These are phyloP conservation scores for Suncus etruscus DNA, from an alignment of 2,113 vertebrate genomes.

Conservation along the genomic window DNA sequence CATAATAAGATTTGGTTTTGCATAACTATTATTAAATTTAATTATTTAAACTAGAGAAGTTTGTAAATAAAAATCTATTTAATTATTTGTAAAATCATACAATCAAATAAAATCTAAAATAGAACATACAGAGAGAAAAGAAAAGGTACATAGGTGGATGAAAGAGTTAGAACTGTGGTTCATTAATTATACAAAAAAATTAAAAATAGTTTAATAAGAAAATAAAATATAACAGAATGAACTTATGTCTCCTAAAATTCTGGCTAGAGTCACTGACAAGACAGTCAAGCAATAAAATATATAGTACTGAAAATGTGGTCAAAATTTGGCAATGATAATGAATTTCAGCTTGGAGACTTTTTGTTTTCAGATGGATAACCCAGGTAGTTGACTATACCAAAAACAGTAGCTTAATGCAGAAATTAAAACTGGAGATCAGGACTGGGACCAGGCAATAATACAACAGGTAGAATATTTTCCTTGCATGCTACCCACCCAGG, in stretches of 20 bases:
- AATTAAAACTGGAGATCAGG: not conserved
- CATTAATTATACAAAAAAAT: no score
- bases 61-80: not conserved
- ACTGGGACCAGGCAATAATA: no score
- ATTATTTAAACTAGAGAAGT: slow-evolving; percentile 28
- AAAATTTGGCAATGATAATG: not conserved
- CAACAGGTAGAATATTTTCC: no score
- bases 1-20: slow-evolving; percentile 21
- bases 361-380: not conserved
- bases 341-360: not conserved
- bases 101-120: not conserved
- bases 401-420: not conserved
- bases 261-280: no score
- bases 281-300: no score
- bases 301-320: not conserved
- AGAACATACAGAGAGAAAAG: not conserved
- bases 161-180: no score
- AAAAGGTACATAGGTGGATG: not conserved
- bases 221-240: no score
- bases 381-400: not conserved
- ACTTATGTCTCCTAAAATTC: no score
- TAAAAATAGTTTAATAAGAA: no score
- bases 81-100: not conserved
- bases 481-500: no score
- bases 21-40: not conserved